Base-by-base conservation (phyloP, 2,888 invertebrate genomes). In the Scaeva pyrastri region DNA sequence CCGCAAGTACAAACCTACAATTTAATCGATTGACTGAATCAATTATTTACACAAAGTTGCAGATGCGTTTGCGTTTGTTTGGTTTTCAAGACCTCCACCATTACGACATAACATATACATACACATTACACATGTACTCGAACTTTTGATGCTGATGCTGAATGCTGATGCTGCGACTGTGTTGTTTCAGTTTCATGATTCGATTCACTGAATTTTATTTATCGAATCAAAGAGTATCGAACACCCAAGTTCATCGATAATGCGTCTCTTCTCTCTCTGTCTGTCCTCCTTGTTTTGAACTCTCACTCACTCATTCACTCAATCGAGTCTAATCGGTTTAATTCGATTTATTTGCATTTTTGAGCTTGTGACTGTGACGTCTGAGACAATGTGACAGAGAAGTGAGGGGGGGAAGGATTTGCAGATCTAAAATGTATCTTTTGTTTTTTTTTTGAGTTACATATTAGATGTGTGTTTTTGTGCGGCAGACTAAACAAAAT, bases 21-120 rank as follows among this genome's bases (percentile, higher is more conserved):
- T 31, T 7, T 31, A 84, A 81, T 86, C 81, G 86, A 86, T 86
- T 86, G 82, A 86, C 56, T 77, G 56, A 45, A 39, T 60, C 26
- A 72, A 86, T 86, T 78, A 82, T 86, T 82, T 86, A 86, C 78
- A 77, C 82, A 71, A 78, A 71, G 70, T 73, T 78, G 82, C 86
- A 82, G 74, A 85, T 85, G 81, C 60, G 81, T 62, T 70, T 31
- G 60, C 36, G 31, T 66, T 72, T 21, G 66, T 56, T 70, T 58
- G 41, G 36, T 11, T 39, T 39, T 60, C 14, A 41, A 66, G n/a
- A 16, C 11, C 23, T 50, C 16, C n/a, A n/a, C 2, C 21, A 0
- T 10, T 5, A 31, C n/a, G n/a, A n/a, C n/a, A n/a, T n/a, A n/a
- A n/a, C n/a, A n/a, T n/a, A n/a, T n/a, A n/a, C n/a, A n/a, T n/a